Percentiles rank a stretch among this genome's conserved stretches.
These are phyloP conservation scores for Temnothorax longispinosus DNA, from an alignment of 1,140 invertebrate genomes.

Conservation along the genomic window DNA sequence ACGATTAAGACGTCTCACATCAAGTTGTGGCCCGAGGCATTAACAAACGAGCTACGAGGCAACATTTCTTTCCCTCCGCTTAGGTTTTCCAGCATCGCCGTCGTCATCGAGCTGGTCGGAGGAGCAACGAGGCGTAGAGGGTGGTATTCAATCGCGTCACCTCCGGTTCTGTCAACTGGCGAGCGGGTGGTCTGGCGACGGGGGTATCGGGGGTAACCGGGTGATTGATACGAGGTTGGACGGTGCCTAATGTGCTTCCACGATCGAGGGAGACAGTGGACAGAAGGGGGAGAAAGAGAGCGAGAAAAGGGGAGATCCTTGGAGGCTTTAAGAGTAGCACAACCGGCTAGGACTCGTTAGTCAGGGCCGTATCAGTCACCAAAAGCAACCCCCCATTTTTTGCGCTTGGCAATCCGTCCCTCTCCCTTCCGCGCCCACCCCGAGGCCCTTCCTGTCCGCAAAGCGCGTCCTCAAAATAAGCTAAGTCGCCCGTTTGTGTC, in stretches of 20 bases:
- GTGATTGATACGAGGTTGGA: slow-evolving; percentile 83
- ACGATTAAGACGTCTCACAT: slow-evolving; percentile 1
- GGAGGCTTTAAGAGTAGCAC: slow-evolving; percentile 81
- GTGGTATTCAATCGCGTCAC: slow-evolving; percentile 82
- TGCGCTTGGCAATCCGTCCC: slow-evolving; percentile 61
- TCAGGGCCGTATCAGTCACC: slow-evolving; percentile 83
- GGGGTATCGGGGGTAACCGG: slow-evolving; percentile 69
- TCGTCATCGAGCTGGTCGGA: slow-evolving; percentile 48
- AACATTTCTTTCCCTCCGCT: slow-evolving; percentile 50
- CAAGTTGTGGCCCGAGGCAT: background rate
- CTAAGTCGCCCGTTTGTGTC: slow-evolving; percentile 82
- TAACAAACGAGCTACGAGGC: slow-evolving; percentile 33
- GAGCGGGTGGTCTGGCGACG: slow-evolving; percentile 53
- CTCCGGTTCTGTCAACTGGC: slow-evolving; percentile 80
- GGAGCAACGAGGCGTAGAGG: slow-evolving; percentile 44
- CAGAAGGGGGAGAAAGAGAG: slow-evolving; percentile 39
- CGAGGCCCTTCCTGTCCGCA: background rate
- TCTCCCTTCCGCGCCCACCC: slow-evolving; percentile 25
- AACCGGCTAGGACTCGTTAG: slow-evolving; percentile 81
- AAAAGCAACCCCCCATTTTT: slow-evolving; percentile 82
- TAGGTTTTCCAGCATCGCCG: slow-evolving; percentile 55
- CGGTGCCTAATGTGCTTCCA: slow-evolving; percentile 80
- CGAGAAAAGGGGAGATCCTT: slow-evolving; percentile 79
- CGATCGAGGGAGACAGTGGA: slow-evolving; percentile 58
- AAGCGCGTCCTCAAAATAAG: slow-evolving; percentile 79